phyloP scores from a whole-genome alignment of 2,113 vertebrate genomes.

The Etheostoma cragini region DNA sequence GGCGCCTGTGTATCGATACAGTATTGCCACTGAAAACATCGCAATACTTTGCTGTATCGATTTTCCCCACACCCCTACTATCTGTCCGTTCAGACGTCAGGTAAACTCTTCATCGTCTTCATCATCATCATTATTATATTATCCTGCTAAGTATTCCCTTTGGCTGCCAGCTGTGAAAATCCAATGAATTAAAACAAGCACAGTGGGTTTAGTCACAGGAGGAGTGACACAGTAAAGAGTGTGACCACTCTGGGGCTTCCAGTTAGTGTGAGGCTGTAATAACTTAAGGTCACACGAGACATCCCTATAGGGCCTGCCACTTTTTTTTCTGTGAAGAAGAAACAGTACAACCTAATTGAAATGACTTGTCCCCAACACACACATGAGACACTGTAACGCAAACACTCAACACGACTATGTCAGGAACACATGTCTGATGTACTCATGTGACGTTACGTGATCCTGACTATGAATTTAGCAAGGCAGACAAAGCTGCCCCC shows the following conservation, averaged over 20 bases:
- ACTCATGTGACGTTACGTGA: background rate
- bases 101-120: constrained; percentile 13
- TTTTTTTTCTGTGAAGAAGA: background rate
- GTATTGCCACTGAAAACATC: no score
- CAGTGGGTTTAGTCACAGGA: constrained; percentile 14
- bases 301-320: constrained; percentile 23
- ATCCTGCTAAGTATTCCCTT: constrained; percentile 31
- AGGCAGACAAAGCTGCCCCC: background rate
- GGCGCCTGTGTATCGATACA: no score
- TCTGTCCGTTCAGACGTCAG: constrained; percentile 15
- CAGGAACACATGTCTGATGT: background rate
- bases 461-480: no score
- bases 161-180: constrained; percentile 45
- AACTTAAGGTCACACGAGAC: constrained; percentile 46
- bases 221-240: constrained; percentile 13
- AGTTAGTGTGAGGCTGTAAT: constrained; percentile 23
- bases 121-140: constrained; percentile 1
- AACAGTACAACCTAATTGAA: background rate
- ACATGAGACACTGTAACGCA: background rate
- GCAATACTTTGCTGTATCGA: no score
- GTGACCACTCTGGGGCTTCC: constrained; percentile 6
- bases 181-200: constrained; percentile 39
- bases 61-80: no score
- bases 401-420: background rate
- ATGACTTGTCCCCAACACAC: background rate